Conservation (phyloP, 2,797 vertebrate species). For the Anguilla anguilla region DNA sequence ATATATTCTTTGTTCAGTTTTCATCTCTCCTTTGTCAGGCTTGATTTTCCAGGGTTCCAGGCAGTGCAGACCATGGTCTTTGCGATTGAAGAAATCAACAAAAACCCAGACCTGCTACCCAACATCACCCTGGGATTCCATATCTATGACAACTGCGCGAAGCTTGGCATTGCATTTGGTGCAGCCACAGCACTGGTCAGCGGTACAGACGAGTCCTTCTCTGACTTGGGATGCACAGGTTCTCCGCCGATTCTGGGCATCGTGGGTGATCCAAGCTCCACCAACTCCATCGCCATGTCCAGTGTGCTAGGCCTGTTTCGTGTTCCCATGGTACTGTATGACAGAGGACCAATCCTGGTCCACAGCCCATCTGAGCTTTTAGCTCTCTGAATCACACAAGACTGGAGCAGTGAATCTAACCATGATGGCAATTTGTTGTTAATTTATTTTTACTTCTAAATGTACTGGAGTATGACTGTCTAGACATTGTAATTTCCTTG, state of each 20-base stretch:
- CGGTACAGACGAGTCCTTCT: conserved; percentile 36
- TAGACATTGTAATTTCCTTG: too few relatives aligned
- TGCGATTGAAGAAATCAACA: conserved; percentile 71
- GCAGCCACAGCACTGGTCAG: conserved; percentile 61
- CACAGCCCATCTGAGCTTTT: background rate
- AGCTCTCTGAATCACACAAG: background rate
- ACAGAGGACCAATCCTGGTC: too few relatives aligned
- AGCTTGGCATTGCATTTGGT: conserved; percentile 63
- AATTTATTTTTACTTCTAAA: background rate
- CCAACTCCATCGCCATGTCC: conserved; percentile 57
- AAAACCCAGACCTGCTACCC: conserved; percentile 60
- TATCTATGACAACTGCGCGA: conserved; percentile 71
- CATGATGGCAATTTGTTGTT: background rate
- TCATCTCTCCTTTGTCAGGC: conserved; percentile 46
- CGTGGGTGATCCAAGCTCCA: conserved; percentile 56
- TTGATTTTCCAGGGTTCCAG: conserved; percentile 59
- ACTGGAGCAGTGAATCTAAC: background rate
- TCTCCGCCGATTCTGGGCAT: conserved; percentile 53
- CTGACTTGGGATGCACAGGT: conserved; percentile 37
- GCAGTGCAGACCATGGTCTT: conserved; percentile 66
- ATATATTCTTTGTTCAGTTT: too few relatives aligned
- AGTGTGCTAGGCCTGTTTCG: conserved; percentile 55
- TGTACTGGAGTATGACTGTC: background rate
- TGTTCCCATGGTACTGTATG: conserved; percentile 51
- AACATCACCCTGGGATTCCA: conserved; percentile 72